Conservation (phyloP, 2,113 vertebrate species). For the Brevimyrus niger region DNA sequence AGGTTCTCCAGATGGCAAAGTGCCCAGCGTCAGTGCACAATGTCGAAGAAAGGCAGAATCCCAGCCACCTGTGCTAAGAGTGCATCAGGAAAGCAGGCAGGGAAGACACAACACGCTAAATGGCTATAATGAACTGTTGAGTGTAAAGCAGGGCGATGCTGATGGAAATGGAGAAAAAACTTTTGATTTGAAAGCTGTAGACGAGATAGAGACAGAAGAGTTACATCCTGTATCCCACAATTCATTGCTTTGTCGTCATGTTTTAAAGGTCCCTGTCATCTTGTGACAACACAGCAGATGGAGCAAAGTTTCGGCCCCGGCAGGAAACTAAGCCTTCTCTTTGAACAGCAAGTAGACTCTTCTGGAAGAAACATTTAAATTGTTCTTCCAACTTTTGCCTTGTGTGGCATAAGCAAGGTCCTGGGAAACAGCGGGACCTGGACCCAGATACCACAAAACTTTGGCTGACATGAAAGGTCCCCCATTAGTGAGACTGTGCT, state of each 20-base stretch:
- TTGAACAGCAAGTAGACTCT: constrained; percentile 29
- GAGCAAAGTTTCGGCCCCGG: neutral
- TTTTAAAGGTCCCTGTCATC: neutral
- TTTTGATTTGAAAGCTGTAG: constrained; percentile 37
- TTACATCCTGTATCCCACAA: constrained; percentile 41
- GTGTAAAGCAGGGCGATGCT: neutral
- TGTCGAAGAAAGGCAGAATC: neutral
- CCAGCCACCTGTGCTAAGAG: neutral
- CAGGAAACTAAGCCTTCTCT: constrained; percentile 19
- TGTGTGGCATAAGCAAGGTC: constrained; percentile 27
- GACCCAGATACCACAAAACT: neutral
- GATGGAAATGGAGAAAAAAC: neutral
- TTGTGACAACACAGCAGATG: neutral
- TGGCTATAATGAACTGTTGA: neutral
- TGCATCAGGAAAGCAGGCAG: neutral
- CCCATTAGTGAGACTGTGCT: neutral
- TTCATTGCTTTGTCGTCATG: neutral
- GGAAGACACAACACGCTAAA: neutral
- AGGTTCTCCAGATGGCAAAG: neutral
- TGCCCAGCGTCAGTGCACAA: neutral
- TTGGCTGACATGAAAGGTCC: neutral
- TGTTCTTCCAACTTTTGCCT: neutral
- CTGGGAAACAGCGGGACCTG: constrained; percentile 7
- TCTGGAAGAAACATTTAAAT: constrained; percentile 22
- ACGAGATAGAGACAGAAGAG: constrained; percentile 35